phyloP scores from a whole-genome alignment of 2,113 vertebrate species.

The Saguinus midas region DNA sequence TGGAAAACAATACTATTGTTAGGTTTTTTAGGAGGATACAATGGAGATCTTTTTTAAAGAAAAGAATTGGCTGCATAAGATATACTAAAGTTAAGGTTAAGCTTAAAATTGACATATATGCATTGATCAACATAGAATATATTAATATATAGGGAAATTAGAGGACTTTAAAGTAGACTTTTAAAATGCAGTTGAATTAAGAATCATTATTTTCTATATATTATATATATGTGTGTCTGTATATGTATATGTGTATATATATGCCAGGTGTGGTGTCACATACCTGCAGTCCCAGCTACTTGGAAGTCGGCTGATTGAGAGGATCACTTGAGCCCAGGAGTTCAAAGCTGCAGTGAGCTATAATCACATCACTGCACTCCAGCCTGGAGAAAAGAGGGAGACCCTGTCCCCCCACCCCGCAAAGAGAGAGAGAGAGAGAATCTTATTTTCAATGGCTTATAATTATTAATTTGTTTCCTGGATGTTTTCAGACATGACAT shows the following conservation, averaged over 20 bases:
- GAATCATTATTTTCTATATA: conserved; percentile 16
- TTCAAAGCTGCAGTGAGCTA: not conserved
- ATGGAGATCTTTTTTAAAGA: not conserved
- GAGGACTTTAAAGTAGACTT: not conserved
- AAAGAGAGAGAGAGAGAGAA: not conserved
- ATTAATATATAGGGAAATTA: not conserved
- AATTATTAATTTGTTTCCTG: conserved; percentile 4
- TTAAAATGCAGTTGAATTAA: conserved; percentile 32
- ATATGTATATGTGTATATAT: not conserved
- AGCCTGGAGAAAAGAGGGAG: not conserved
- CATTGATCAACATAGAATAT: not conserved
- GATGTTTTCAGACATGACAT: not conserved
- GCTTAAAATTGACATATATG: not conserved
- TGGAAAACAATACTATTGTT: not conserved
- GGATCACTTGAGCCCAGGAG: not conserved
- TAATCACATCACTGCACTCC: not conserved
- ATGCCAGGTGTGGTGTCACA: not conserved
- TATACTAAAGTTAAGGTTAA: not conserved
- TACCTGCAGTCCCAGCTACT: not conserved
- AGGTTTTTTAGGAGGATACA: not conserved
- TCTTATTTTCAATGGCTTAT: not conserved
- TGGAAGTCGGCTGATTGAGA: not conserved
- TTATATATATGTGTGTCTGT: no score
- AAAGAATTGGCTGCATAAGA: not conserved
- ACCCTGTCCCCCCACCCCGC: not conserved